A percentile compares a stretch with the other conserved stretches of the same genome.
phyloP scores from a whole-genome alignment of 2,113 vertebrate species.

The Ciconia boyciana region DNA sequence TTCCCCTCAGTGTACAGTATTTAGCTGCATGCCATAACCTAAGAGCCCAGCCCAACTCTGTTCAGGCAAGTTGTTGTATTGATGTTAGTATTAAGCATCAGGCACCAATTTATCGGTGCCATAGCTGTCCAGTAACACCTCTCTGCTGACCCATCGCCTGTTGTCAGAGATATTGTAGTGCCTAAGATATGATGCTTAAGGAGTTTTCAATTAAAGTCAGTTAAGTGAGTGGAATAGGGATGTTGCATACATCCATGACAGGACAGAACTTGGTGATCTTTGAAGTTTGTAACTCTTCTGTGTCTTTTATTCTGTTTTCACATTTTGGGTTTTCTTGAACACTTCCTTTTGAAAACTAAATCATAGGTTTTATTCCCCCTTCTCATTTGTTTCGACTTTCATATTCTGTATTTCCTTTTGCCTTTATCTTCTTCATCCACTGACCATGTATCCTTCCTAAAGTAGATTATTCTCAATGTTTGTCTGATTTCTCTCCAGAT shows the following conservation, averaged over 20 bases:
- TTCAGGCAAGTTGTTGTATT: neutral
- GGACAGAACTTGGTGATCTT: neutral
- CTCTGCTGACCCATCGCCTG: neutral
- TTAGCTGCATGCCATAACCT: neutral
- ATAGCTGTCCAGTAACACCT: neutral
- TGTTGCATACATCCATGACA: neutral
- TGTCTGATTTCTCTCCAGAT: neutral
- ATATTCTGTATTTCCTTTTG: neutral
- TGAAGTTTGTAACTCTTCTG: neutral
- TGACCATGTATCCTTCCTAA: neutral
- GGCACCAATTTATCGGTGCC: neutral
- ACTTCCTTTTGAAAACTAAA: neutral
- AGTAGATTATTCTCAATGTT: neutral
- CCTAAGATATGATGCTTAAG: neutral
- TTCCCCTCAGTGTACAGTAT: neutral
- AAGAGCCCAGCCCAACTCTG: neutral
- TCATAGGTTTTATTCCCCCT: accelerated
- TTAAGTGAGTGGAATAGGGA: neutral
- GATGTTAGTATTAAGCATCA: neutral
- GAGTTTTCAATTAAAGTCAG: neutral
- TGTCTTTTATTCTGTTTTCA: neutral
- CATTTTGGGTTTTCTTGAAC: neutral
- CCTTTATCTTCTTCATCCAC: neutral
- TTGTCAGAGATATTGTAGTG: accelerated
- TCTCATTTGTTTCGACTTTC: neutral